Evolutionary conservation across 2,797 vertebrate genomes (phyloP), one percentile per base, ranked within the genome.

Genomic region (Arvicola amphibius): DNA sequence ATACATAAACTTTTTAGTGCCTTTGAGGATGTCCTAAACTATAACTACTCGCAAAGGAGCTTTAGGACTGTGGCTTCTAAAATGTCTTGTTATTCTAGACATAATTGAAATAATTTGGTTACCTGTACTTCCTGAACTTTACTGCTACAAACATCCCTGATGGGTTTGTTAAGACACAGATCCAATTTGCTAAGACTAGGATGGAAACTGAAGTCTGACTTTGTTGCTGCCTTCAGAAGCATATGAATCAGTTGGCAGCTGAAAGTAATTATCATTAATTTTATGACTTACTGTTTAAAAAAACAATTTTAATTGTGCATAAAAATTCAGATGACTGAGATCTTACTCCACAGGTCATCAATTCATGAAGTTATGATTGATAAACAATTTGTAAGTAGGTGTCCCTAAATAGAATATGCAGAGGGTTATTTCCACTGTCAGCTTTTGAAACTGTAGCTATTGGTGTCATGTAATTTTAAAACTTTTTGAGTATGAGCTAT

Each of bases 381-480:
- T 83, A 81, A 92, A 21, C 76, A 81, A 37, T 65, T 80, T 46
- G 13, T 93, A 77, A 9, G 12, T 61, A 16, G 13, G 74, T 40
- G 88, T 2, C 11, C 32, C 3, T 6, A 93, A 29, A 43, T 63
- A 92, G 84, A 93, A 71, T 7, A 76, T 25, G 6, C 14, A 94
- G 53, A 21, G 16, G 3, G 69, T n/a, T 14, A 5, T 80, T 78
- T 86, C 32, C 10, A 69, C 73, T n/a, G 25, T 71, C 10, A 76
- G 43, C 17, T 63, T 95, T 81, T 90, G 69, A 92, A 76, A 7
- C 65, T 53, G 84, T 43, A 87, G 46, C 61, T 7, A 67, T 74
- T 79, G 84, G 5, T 87, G 46, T 74, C 27, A 46, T 43, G 23
- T 65, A 84, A 77, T 92, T 94, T 96, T 88, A 96, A 95, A 69